Evolutionary conservation across 2,888 invertebrate genomes (phyloP), one percentile per base, ranked within the genome.

Genomic region (Lepidocyrtinus sp.): DNA sequence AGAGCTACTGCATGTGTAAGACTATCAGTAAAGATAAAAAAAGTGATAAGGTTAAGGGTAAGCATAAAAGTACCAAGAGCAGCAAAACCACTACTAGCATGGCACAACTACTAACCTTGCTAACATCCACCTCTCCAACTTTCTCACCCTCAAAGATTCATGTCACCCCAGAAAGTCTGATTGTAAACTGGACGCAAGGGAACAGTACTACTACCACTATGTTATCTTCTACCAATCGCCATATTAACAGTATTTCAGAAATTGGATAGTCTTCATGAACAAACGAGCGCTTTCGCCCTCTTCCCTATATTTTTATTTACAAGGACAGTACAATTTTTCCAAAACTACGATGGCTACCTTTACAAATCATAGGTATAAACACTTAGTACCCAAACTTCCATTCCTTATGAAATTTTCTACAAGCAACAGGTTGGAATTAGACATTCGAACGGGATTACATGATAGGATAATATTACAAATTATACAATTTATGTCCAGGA

Each of bases 1-100:
- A 85, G 69, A 83, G 79, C 19, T 86, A 78, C 62, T 86, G 86
- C 65, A 50, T 50, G 50, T 50, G 50, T 50, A 50, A 50, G 17
- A 50, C 50, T 50, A 7, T 7, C 15, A 50, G 27, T 22, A 55
- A 19, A 17, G 12, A 19, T 17, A 22, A 36, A 22, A 74, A 74
- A 26, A 26, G 0, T 9, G 65, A 59, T 19, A 63, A 73, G 17
- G 62, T 24, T 25, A 2, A 9, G 19, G 22, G 0, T n/a, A n/a
- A 21, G 17, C 61, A 9, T 27, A 62, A 36, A 12, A 50, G n/a
- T n/a, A n/a, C 63, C 25, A 65, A 24, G 1, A 64, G 50, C 50
- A 59, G 1, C 22, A n/a, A n/a, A n/a, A n/a, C n/a, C n/a, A n/a
- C n/a, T n/a, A 50, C n/a, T 12, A 50, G 50, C 15, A 50, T n/a